These are phyloP conservation scores for Colletes gigas DNA, from an alignment of 1,140 invertebrate species.

Conservation along the genomic window DNA sequence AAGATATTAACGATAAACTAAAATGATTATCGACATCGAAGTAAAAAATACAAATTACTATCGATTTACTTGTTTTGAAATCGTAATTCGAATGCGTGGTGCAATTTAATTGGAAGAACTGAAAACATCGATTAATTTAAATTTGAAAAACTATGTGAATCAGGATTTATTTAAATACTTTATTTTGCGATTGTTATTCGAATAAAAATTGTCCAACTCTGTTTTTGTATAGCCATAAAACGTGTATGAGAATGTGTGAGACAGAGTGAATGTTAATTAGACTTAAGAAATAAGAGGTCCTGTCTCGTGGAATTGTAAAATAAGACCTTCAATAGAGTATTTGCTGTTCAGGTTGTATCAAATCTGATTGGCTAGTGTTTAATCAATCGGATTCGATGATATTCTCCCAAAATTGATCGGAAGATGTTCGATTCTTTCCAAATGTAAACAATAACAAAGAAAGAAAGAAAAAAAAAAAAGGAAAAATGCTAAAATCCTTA, in stretches of 20 bases:
- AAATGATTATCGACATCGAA: not conserved
- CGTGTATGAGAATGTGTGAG: constrained; percentile 3
- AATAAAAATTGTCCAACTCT: constrained; percentile 50
- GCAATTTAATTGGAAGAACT: not conserved
- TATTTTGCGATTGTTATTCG: constrained; percentile 27
- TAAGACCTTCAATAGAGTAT: constrained; percentile 29
- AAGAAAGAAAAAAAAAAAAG: not conserved
- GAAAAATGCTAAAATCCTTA: not conserved
- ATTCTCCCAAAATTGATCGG: not conserved
- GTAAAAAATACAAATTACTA: not conserved
- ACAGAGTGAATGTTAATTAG: constrained; percentile 23
- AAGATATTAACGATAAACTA: not conserved
- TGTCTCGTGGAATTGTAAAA: constrained; percentile 28
- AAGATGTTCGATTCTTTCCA: constrained; percentile 45
- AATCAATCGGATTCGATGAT: constrained; percentile 4
- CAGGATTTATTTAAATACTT: not conserved
- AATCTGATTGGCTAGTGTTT: constrained; percentile 10
- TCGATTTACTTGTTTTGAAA: not conserved
- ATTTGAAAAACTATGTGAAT: not conserved
- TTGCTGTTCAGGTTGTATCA: constrained; percentile 12
- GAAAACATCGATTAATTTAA: not conserved
- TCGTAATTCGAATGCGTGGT: not conserved
- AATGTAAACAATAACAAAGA: not conserved
- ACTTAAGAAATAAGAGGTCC: constrained; percentile 13
- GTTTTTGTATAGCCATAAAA: constrained; percentile 46